Evolutionary conservation across 2,797 vertebrate genomes (phyloP).

Genomic region (Leucoraja ocellata): DNA sequence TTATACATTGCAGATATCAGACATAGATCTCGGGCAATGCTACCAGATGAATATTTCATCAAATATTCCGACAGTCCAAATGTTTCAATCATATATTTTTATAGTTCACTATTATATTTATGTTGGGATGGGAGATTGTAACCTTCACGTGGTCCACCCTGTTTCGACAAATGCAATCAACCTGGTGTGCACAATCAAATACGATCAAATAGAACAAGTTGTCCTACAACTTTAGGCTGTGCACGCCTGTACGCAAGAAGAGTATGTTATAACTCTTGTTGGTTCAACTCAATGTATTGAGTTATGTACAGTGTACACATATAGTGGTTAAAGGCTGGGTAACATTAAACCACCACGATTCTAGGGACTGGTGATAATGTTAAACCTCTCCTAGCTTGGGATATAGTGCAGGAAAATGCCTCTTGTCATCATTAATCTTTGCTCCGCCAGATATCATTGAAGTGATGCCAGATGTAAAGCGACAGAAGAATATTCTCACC

Average conservation of each 20-base stretch:
- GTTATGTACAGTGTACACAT: background rate
- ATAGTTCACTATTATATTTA: background rate
- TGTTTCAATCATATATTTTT: background rate
- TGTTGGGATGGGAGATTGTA: too few relatives aligned
- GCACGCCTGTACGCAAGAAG: too few relatives aligned
- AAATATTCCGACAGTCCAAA: background rate
- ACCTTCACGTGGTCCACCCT: too few relatives aligned
- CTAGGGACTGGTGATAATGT: background rate
- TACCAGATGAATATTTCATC: background rate
- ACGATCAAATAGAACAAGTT: too few relatives aligned
- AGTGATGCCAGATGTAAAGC: background rate
- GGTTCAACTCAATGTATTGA: background rate
- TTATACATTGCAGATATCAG: background rate
- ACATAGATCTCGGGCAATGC: background rate
- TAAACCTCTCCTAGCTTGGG: background rate
- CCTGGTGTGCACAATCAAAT: too few relatives aligned
- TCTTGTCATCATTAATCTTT: constrained; percentile 7
- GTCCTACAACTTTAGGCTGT: too few relatives aligned
- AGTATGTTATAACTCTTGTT: background rate
- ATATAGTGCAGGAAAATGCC: background rate
- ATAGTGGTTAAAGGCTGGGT: background rate
- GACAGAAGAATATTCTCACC: too few relatives aligned
- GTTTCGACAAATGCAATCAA: too few relatives aligned
- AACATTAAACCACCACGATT: background rate
- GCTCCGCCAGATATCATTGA: background rate